These are phyloP conservation scores for rat (Rattus norvegicus) DNA, from an alignment of 2,113 vertebrate species.

Conservation along the genomic window DNA sequence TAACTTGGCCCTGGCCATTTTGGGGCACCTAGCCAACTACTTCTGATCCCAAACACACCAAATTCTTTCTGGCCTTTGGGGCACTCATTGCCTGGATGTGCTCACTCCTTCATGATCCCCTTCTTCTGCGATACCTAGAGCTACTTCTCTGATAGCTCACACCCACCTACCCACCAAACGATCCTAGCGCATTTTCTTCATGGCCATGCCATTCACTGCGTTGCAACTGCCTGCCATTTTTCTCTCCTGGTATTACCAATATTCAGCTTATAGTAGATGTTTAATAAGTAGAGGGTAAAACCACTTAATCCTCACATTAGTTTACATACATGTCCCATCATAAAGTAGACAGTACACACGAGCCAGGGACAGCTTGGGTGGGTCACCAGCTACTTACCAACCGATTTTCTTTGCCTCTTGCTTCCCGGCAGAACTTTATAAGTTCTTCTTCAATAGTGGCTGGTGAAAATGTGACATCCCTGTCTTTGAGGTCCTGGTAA, in stretches of 20 bases:
- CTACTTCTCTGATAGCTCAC: not conserved
- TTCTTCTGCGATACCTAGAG: not conserved
- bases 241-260: not conserved
- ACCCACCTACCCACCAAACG: not conserved
- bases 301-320: not conserved
- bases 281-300: not conserved
- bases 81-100: not conserved
- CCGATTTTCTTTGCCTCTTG: slow-evolving; percentile 97
- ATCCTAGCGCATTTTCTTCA: not conserved
- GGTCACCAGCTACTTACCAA: slow-evolving; percentile 89
- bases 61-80: not conserved
- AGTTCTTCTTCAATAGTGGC: slow-evolving; percentile 93
- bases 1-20: not conserved
- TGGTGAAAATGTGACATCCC: slow-evolving; percentile 89
- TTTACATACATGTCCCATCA: not conserved
- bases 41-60: not conserved
- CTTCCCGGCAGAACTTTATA: slow-evolving; percentile 91
- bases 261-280: not conserved
- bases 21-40: not conserved
- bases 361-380: not conserved
- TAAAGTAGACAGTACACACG: not conserved
- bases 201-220: not conserved
- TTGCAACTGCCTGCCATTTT: not conserved
- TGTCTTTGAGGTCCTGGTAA: slow-evolving; percentile 93
- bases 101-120: not conserved